Conservation (phyloP, 2,797 vertebrate species). For the Peromyscus aztecus region DNA sequence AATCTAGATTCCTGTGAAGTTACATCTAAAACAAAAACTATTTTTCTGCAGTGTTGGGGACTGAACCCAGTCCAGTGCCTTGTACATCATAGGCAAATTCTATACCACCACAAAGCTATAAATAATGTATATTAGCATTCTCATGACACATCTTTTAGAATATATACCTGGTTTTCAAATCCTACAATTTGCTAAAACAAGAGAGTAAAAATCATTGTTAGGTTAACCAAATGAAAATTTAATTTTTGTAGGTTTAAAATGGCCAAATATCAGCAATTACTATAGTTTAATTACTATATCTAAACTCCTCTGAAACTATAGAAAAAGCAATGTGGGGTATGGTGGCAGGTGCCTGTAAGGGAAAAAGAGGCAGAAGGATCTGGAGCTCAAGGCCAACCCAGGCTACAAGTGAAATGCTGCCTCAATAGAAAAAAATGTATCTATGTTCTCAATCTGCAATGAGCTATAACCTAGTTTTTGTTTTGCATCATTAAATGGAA, state of each 20-base stretch:
- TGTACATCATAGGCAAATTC: not conserved
- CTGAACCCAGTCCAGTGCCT: not conserved
- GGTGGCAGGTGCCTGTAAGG: not conserved
- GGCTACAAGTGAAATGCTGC: not conserved
- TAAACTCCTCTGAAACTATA: not conserved
- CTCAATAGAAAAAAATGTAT: not conserved
- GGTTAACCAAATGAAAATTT: not conserved
- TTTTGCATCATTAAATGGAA: not conserved
- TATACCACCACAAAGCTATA: not conserved
- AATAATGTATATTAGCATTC: not conserved
- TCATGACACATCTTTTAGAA: not conserved
- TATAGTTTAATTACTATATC: not conserved
- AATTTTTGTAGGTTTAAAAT: slow-evolving; percentile 28
- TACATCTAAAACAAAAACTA: not conserved
- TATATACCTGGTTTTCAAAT: slow-evolving; percentile 27
- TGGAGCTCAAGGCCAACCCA: not conserved
- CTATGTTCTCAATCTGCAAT: not conserved
- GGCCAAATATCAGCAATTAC: slow-evolving; percentile 49
- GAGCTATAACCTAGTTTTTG: slow-evolving; percentile 11
- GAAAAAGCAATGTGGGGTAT: not conserved
- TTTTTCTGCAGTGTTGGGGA: not conserved
- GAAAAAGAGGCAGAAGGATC: not conserved
- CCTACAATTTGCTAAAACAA: slow-evolving; percentile 19
- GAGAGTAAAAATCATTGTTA: slow-evolving; percentile 7
- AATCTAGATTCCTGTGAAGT: not conserved